A percentile compares a stretch with the other conserved stretches of the same genome.
Conservation (phyloP, 2,888 invertebrate genomes). For the Drosophila planitibia region DNA sequence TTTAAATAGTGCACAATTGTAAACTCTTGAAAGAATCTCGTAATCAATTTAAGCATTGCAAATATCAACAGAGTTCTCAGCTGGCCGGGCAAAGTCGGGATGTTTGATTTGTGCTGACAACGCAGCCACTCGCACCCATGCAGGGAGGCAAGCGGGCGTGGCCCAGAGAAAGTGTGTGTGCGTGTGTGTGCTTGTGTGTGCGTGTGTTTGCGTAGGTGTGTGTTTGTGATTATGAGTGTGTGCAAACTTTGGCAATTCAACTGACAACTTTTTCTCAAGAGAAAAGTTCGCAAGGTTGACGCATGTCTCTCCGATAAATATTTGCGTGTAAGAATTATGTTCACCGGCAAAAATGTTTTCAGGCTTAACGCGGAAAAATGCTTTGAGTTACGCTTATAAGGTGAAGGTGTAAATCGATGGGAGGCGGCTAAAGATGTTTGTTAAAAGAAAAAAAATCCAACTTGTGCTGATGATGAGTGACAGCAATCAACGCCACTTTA, state of each 20-base stretch:
- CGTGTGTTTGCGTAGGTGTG: not conserved
- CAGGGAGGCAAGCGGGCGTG: constrained; percentile 11
- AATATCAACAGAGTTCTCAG: constrained; percentile 56
- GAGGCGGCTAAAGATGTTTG: not conserved
- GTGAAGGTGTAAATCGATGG: not conserved
- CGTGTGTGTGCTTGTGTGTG: not conserved
- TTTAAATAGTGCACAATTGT: constrained; percentile 38
- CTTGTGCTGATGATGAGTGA: constrained; percentile 23
- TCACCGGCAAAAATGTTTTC: constrained; percentile 42
- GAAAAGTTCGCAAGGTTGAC: constrained; percentile 58
- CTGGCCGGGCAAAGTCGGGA: constrained; percentile 39
- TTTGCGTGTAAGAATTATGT: constrained; percentile 57
- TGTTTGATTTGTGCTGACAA: constrained; percentile 59
- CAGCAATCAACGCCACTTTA: constrained; percentile 58
- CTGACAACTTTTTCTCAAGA: constrained; percentile 36
- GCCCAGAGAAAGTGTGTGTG: not conserved
- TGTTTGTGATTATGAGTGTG: not conserved
- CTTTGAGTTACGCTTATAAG: constrained; percentile 35
- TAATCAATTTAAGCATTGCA: constrained; percentile 63
- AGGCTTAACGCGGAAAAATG: constrained; percentile 35
- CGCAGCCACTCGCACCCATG: not conserved
- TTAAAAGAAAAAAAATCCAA: not conserved
- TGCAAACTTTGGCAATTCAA: constrained; percentile 55
- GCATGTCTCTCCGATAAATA: constrained; percentile 51
- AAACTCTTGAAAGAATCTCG: constrained; percentile 49